Percentiles rank a stretch among this genome's conserved stretches.
Evolutionary conservation across 2,797 vertebrate species (phyloP).

Genomic region (Hafferia zeledoni): DNA sequence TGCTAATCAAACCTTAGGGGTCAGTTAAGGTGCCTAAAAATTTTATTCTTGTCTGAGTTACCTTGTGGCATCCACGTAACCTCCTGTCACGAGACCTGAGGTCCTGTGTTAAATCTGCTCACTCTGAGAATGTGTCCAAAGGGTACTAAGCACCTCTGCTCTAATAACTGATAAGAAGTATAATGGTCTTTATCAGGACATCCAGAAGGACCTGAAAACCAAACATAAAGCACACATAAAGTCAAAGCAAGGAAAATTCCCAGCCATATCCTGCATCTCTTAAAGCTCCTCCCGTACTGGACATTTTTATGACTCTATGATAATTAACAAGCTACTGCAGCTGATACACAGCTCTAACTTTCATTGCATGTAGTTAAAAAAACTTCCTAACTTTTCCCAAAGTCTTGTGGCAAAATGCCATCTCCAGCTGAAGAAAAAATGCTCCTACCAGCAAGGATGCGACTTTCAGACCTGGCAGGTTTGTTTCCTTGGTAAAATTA

Average conservation of each 20-base stretch:
- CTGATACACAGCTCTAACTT: not conserved
- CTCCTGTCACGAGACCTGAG: rapidly evolving
- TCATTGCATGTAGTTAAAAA: not conserved
- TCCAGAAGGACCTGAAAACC: not conserved
- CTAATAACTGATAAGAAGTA: not conserved
- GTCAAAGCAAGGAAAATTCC: not conserved
- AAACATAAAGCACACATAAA: not conserved
- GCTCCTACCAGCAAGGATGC: not conserved
- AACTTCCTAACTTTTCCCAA: not conserved
- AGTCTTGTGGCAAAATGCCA: not conserved
- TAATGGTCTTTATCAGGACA: not conserved
- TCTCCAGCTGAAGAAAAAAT: not conserved
- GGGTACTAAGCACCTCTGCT: not conserved
- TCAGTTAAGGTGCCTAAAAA: not conserved
- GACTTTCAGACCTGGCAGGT: not conserved
- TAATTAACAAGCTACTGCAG: not conserved
- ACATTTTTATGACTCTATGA: not conserved
- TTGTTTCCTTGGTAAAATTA: not conserved
- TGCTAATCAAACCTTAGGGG: not conserved
- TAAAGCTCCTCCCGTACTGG: not conserved
- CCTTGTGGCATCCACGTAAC: not conserved
- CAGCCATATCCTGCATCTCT: not conserved
- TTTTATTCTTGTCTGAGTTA: not conserved
- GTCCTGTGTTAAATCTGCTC: not conserved
- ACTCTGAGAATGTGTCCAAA: not conserved